Base-by-base conservation (phyloP, 1,140 invertebrate genomes). In the Aphaenogaster ashmeadi region DNA sequence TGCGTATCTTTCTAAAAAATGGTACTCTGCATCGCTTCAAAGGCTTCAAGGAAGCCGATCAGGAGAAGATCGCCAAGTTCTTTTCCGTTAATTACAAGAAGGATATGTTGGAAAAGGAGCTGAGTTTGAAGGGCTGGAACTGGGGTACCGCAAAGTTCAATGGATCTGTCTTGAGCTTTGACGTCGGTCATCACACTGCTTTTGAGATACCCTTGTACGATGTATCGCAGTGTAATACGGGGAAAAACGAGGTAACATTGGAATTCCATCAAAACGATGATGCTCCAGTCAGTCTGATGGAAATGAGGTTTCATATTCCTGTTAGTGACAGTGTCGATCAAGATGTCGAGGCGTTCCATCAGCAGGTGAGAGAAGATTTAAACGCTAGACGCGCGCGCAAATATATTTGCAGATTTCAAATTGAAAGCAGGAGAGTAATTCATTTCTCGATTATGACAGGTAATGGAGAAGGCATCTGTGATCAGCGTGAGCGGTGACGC, bases 221-320 rank as follows among this genome's bases (percentile, higher is more conserved):
- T 96, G 99, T 99, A 0, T 99, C 98, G 2, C 98, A 99, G 91
- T 99, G 99, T 93, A 98, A 97, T 4, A 98, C 98, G n/a, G 98
- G 98, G 27, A 99, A 99, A 94, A 99, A 99, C 96, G 99, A 99
- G 97, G 98, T 99, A 1, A 99, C 99, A 9, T 94, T 99, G 44
- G 99, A 99, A 95, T 99, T 99, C 94, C 99, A 99, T 97, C 98
- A 98, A 97, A 99, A 99, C 96, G 99, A 99, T 94, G 99, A 99
- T 96, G 99, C 99, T 3, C 98, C 99, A 7, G 98, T 99, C 0
- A 98, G 98, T 93, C 96, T 99, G 72, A 98, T 99, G 97, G 99
- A 99, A 96, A 98, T 99, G 97, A 96, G 99, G 56, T 99, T 99
- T 94, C 99, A 99, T 94, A 99, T 99, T 94, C 99, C 99, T 18